Percentiles rank a stretch among this genome's conserved stretches.
Evolutionary conservation across 2,888 invertebrate genomes (phyloP).

Genomic region (Eupeodes luniger): DNA sequence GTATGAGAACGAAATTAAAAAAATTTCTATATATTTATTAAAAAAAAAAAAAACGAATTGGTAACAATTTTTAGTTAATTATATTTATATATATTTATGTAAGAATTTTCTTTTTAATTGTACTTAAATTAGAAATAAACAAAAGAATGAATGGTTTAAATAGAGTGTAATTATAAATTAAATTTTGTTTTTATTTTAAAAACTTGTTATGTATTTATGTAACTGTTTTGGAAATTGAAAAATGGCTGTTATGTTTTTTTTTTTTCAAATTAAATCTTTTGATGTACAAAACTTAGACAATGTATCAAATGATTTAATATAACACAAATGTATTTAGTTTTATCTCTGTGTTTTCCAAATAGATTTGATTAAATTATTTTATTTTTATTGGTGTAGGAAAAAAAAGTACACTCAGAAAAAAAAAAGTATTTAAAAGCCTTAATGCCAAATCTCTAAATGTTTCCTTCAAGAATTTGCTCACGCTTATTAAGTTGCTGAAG

Average conservation of each 20-base stretch:
- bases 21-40: neutral
- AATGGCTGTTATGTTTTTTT: constrained; percentile 8
- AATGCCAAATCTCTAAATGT: no score
- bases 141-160: constrained; percentile 63
- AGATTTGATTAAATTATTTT: constrained; percentile 57
- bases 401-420: constrained; percentile 11
- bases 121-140: constrained; percentile 55
- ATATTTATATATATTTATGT: neutral
- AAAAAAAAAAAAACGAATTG: constrained; percentile 45
- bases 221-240: constrained; percentile 6
- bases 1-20: constrained; percentile 29
- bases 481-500: no score
- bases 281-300: neutral
- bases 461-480: no score
- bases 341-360: constrained; percentile 65
- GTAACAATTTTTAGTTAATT: constrained; percentile 63
- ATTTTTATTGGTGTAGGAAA: constrained; percentile 13
- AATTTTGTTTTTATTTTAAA: constrained; percentile 11
- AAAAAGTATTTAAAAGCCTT: neutral
- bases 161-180: constrained; percentile 28
- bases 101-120: constrained; percentile 48
- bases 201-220: neutral
- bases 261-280: neutral
- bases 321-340: constrained; percentile 50
- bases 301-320: constrained; percentile 50